Conservation (phyloP, 1,140 invertebrate species). For the Gyrodactylus salaris region DNA sequence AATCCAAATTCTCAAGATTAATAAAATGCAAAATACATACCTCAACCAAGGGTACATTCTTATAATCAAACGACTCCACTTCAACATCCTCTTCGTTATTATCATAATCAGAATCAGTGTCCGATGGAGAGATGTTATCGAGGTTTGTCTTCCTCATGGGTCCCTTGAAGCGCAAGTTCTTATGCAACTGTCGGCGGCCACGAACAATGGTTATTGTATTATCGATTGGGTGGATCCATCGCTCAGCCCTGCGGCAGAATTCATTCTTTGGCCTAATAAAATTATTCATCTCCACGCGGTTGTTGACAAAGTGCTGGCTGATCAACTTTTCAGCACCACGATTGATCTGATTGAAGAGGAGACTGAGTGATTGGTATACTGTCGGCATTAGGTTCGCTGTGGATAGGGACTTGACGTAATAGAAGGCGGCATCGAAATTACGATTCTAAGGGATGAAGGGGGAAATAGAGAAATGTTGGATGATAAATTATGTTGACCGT, state of each 20-base stretch:
- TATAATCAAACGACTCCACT: neutral
- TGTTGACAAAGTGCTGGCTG: neutral
- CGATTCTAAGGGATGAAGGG: constrained; percentile 30
- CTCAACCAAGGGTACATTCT: neutral
- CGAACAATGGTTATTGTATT: neutral
- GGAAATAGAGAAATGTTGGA: neutral
- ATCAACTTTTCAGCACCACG: neutral
- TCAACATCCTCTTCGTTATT: neutral
- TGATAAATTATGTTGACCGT: neutral
- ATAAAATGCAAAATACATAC: too few species aligned
- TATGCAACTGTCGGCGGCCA: neutral
- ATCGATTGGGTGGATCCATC: neutral
- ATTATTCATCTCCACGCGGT: neutral
- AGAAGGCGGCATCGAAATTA: constrained; percentile 79
- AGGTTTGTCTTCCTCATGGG: neutral
- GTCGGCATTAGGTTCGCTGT: constrained; percentile 61
- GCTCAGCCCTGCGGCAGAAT: neutral
- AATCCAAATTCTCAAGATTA: too few species aligned
- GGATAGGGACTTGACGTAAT: constrained; percentile 66
- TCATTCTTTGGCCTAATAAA: neutral
- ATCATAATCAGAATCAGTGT: neutral
- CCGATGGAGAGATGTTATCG: neutral
- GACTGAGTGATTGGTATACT: constrained; percentile 47
- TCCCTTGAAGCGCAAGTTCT: neutral
- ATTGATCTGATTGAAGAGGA: constrained; percentile 59